A percentile compares a stretch with the other conserved stretches of the same genome.
phyloP scores from a whole-genome alignment of 2,113 vertebrate genomes.

The Todiramphus saurophagus region DNA sequence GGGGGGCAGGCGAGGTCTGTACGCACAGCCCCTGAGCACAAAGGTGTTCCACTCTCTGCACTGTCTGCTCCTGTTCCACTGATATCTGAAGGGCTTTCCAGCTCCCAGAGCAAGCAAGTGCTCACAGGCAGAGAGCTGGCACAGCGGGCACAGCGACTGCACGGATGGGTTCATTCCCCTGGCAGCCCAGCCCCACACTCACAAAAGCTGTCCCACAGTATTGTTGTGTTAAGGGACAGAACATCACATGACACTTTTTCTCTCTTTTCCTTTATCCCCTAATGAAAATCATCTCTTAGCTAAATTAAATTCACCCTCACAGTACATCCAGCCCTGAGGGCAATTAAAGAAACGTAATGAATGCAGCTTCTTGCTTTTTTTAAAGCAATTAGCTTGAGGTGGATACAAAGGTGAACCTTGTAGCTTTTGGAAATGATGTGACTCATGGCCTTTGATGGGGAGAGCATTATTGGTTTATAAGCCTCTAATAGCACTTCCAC shows the following conservation, averaged over 20 bases:
- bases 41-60: background rate
- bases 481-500: background rate
- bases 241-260: background rate
- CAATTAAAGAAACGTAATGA: background rate
- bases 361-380: background rate
- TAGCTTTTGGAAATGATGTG: background rate
- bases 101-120: rapidly evolving
- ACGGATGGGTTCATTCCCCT: too few species aligned
- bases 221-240: background rate
- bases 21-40: background rate
- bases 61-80: rapidly evolving
- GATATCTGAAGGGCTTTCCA: background rate
- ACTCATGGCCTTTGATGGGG: background rate
- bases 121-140: background rate
- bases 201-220: background rate
- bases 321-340: background rate
- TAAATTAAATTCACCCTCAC: background rate
- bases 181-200: background rate
- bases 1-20: background rate
- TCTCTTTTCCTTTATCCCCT: background rate
- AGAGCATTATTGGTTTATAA: background rate
- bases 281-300: background rate
- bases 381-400: background rate
- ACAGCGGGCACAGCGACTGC: background rate
- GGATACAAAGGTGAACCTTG: background rate